Evolutionary conservation across 1,140 invertebrate genomes (phyloP).

Genomic region (Drosophila seguyi): DNA sequence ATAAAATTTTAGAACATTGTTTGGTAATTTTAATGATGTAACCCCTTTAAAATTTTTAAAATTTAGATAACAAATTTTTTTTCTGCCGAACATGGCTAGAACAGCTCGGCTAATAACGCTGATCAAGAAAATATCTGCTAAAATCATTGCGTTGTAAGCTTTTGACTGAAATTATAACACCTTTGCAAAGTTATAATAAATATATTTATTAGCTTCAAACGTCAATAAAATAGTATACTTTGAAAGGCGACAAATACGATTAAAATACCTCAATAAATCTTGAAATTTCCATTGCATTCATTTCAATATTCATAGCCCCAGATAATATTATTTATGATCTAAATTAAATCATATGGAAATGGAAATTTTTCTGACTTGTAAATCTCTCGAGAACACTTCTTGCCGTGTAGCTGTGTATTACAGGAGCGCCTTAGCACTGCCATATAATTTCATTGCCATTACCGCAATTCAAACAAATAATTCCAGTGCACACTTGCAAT

Average conservation of each 20-base stretch:
- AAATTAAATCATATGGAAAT: background rate
- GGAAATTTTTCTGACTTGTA: background rate
- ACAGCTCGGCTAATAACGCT: too few species aligned
- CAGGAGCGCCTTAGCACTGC: background rate
- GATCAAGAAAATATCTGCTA: too few species aligned
- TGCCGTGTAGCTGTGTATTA: constrained; percentile 9
- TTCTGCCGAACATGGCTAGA: too few species aligned
- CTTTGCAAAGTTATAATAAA: too few species aligned
- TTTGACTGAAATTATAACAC: too few species aligned
- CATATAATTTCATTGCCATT: constrained; percentile 27
- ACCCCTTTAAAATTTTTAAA: too few species aligned
- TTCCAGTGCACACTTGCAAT: constrained; percentile 53
- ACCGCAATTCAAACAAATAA: constrained; percentile 21
- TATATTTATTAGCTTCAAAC: background rate
- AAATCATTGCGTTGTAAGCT: too few species aligned
- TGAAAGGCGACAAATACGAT: background rate
- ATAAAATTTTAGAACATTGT: too few species aligned
- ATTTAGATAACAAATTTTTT: too few species aligned
- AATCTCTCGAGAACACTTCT: background rate
- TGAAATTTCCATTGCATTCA: background rate
- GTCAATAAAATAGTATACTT: background rate
- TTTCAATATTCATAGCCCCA: background rate
- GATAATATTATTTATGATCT: background rate
- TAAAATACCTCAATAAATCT: background rate
- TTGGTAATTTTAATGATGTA: too few species aligned